A percentile compares a stretch with the other conserved stretches of the same genome.
Evolutionary conservation across 2,797 vertebrate species (phyloP).

Genomic region (Enteromius viviparus): DNA sequence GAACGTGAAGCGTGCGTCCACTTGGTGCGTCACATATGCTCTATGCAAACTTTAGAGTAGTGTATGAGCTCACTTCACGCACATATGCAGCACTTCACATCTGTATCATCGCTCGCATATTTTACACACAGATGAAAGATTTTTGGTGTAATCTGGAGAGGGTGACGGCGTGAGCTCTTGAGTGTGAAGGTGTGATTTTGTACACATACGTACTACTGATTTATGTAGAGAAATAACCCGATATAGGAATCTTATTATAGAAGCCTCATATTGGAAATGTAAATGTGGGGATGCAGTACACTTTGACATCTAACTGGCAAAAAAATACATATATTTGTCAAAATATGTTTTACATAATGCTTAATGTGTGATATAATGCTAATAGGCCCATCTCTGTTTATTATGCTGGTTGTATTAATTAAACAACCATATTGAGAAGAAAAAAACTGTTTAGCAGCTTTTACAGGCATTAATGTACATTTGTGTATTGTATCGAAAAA

Average conservation of each 20-base stretch:
- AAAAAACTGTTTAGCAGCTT: not conserved
- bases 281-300: not conserved
- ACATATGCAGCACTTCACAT: conserved; percentile 19
- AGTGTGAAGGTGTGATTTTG: conserved; percentile 19
- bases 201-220: not conserved
- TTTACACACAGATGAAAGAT: conserved; percentile 35
- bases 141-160: conserved; percentile 1
- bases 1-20: not conserved
- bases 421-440: not conserved
- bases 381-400: not conserved
- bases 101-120: conserved; percentile 35
- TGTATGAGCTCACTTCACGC: not conserved
- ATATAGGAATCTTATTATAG: not conserved
- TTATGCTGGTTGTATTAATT: not conserved
- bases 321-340: not conserved
- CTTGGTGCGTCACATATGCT: not conserved
- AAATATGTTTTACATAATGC: not conserved
- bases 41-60: not conserved
- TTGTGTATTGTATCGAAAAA: not conserved
- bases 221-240: not conserved
- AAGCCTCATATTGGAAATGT: not conserved
- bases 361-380: not conserved
- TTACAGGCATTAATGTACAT: not conserved
- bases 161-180: not conserved
- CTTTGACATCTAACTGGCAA: not conserved